Evolutionary conservation across 2,113 vertebrate genomes (phyloP), one percentile per base, ranked within the genome.

Genomic region (Ceuthmochares aereus): DNA sequence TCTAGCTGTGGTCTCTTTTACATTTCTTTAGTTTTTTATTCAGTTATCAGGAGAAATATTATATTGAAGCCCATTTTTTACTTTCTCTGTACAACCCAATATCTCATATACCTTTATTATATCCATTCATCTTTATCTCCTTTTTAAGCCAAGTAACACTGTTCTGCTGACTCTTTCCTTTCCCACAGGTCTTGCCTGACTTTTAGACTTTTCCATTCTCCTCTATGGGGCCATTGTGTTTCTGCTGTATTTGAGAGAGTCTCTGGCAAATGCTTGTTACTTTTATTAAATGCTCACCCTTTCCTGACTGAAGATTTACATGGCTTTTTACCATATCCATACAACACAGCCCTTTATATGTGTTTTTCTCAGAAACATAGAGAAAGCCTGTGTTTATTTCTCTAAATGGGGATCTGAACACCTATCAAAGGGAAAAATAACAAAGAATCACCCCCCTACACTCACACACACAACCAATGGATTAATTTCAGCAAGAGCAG

Each of bases 401-500:
- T 75, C 25, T 34, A 56, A 87, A 78, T 11, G 8, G 47, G 29
- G 20, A 70, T 86, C 63, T 67, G 64, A 93, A 70, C 30, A 20
- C 72, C 73, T 78, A 3, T 63, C 25, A 86, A 74, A 91, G 88
- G n/a, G 23, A 64, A 90, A 86, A 92, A 84, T 10, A 88, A 32
- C 7, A 69, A 84, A 93, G 66, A 93, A 88, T 58, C 42, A 68
- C 23, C 34, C 19, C 45, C 49, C 7, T 43, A 47, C 32, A 22
- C 37, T 37, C 40, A 54, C 5, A 56, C 11, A 18, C 23, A 15
- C 21, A 45, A 5, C 40, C 70, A 67, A 8, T 1, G 16, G 52
- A 94, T 93, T 95, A 40, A 94, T 93, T 97, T 95, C 69, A 90
- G 56, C 52, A 74, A 69, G 15, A 90, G 80, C 64, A 87, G 43